Evolutionary conservation across 2,113 vertebrate genomes (phyloP).

Genomic region (Xenus cinereus): DNA sequence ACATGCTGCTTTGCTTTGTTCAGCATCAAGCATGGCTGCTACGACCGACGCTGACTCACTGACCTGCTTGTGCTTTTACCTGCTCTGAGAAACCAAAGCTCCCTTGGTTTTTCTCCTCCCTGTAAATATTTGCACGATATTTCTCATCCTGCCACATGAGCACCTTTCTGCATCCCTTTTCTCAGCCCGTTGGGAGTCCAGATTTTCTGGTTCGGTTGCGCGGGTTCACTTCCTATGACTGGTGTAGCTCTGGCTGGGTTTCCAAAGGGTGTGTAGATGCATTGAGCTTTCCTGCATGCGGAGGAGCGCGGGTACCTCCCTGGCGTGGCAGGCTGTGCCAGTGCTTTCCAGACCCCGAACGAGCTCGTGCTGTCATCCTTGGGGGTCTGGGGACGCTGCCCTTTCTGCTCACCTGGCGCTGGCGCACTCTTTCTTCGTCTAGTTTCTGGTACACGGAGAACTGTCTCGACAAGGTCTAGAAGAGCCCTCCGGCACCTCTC

Average conservation of each 20-base stretch:
- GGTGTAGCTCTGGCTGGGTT: fast-evolving
- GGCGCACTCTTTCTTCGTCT: background rate
- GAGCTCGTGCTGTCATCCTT: background rate
- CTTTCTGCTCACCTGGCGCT: background rate
- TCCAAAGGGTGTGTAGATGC: background rate
- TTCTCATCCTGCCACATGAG: background rate
- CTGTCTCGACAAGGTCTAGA: background rate
- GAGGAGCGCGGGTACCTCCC: background rate
- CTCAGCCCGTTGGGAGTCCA: fast-evolving
- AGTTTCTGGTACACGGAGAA: background rate
- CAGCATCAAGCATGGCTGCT: fast-evolving
- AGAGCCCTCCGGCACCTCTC: background rate
- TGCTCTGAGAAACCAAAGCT: background rate
- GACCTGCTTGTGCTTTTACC: background rate
- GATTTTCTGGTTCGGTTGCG: fast-evolving
- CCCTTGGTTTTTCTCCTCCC: background rate
- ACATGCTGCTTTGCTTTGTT: background rate
- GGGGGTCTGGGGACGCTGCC: background rate
- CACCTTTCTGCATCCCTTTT: background rate
- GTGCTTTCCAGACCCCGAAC: background rate
- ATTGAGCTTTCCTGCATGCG: background rate
- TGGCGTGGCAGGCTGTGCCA: background rate
- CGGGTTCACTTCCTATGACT: fast-evolving
- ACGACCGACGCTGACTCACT: fast-evolving
- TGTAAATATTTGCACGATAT: background rate